Evolutionary conservation across 2,113 vertebrate species (phyloP).

Genomic region (Turdus rufiventris): DNA sequence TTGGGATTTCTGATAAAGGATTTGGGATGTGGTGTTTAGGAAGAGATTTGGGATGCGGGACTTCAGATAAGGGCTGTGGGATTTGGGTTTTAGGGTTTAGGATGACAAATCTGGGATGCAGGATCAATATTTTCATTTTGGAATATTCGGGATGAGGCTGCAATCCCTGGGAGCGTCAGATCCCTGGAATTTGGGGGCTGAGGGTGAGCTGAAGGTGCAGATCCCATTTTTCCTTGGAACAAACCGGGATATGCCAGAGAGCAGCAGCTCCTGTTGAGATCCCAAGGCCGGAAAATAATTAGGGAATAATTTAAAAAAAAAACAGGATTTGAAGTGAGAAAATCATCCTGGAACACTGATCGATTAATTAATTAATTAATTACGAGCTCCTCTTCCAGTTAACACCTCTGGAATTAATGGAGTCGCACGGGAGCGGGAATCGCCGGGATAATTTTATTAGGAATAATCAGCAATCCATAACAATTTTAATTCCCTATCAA

Average conservation of each 20-base stretch:
- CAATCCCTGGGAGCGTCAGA: rapidly evolving
- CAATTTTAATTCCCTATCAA: not conserved
- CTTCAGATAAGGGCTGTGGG: too few relatives aligned
- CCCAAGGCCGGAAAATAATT: not conserved
- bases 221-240: rapidly evolving
- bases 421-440: not conserved
- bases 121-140: rapidly evolving
- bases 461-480: slow-evolving; percentile 48
- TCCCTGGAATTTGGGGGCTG: not conserved
- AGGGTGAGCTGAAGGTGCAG: not conserved
- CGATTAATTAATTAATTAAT: slow-evolving; percentile 10
- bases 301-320: not conserved
- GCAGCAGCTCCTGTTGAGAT: not conserved
- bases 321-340: not conserved
- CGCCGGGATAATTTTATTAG: not conserved
- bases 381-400: slow-evolving; percentile 36
- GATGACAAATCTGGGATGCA: too few relatives aligned
- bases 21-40: too few relatives aligned
- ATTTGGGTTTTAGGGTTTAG: too few relatives aligned
- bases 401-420: slow-evolving; percentile 57
- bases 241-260: rapidly evolving
- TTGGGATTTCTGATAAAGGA: too few relatives aligned
- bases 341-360: slow-evolving; percentile 6
- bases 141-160: not conserved
- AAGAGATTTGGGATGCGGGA: not conserved